A percentile compares a stretch with the other conserved stretches of the same genome.
Evolutionary conservation across 2,113 vertebrate species (phyloP).

Genomic region (Alosa alosa): DNA sequence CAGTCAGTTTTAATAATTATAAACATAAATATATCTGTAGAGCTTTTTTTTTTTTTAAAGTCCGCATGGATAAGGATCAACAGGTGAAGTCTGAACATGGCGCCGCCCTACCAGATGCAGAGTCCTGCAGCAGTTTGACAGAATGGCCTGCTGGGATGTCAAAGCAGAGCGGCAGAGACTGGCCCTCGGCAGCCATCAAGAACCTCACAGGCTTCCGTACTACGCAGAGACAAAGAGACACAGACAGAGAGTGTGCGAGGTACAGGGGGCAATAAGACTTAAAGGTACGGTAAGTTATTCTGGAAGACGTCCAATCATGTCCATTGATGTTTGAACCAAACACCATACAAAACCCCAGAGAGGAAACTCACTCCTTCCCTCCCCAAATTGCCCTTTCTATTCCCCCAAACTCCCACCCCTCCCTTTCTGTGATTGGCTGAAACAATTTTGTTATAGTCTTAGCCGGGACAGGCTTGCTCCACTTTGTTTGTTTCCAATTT

Average conservation of each 20-base stretch:
- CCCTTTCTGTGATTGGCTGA: too few species aligned
- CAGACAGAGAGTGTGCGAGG: slow-evolving; percentile 13
- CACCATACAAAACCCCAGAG: too few species aligned
- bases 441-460: too few species aligned
- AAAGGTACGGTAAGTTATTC: too few species aligned
- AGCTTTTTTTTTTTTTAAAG: not conserved
- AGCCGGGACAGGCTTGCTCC: too few species aligned
- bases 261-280: not conserved
- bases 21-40: not conserved
- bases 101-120: slow-evolving; percentile 52
- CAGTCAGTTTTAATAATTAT: not conserved
- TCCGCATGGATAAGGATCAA: not conserved
- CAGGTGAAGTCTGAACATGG: not conserved
- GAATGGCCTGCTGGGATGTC: slow-evolving; percentile 35
- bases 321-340: too few species aligned
- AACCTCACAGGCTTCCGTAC: slow-evolving; percentile 38
- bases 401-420: too few species aligned
- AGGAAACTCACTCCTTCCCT: too few species aligned
- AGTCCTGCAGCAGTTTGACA: slow-evolving; percentile 59
- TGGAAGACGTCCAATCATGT: too few species aligned
- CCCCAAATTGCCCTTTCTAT: too few species aligned
- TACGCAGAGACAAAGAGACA: not conserved
- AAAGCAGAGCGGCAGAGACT: slow-evolving; percentile 60
- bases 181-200: slow-evolving; percentile 50
- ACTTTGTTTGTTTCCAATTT: too few species aligned